phyloP scores from a whole-genome alignment of 2,888 invertebrate species.

The Hofmannophila pseudospretella region DNA sequence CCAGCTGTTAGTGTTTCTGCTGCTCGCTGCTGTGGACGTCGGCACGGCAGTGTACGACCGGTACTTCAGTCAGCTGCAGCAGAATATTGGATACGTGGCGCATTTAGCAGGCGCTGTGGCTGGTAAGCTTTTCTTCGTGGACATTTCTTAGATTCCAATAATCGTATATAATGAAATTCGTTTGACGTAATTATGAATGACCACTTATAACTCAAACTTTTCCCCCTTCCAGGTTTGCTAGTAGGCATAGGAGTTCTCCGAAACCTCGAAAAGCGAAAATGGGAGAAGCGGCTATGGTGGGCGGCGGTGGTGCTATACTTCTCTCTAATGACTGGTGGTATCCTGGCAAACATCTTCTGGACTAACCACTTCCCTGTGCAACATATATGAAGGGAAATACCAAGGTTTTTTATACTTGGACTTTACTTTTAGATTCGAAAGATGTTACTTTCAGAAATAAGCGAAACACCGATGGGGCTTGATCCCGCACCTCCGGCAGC shows the following conservation, averaged over 20 bases:
- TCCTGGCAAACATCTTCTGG: constrained; percentile 85
- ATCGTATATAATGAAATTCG: too few relatives aligned
- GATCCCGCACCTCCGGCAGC: too few relatives aligned
- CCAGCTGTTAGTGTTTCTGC: constrained; percentile 88
- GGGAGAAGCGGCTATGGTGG: constrained; percentile 92
- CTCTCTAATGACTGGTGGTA: constrained; percentile 83
- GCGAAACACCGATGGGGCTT: too few relatives aligned
- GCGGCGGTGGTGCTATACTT: constrained; percentile 84
- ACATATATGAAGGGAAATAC: too few relatives aligned
- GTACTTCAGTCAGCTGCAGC: constrained; percentile 82
- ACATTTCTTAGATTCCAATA: not conserved
- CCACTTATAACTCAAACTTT: too few relatives aligned
- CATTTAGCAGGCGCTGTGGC: constrained; percentile 95
- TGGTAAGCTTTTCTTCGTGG: constrained; percentile 75
- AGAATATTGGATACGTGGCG: constrained; percentile 95
- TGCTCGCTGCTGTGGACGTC: constrained; percentile 90
- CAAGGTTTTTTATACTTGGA: too few relatives aligned
- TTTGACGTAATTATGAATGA: too few relatives aligned
- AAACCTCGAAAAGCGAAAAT: constrained; percentile 86
- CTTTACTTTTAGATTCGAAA: too few relatives aligned
- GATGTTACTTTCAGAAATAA: too few relatives aligned
- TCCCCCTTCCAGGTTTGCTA: constrained; percentile 82
- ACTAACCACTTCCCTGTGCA: constrained; percentile 27
- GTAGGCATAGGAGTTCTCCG: constrained; percentile 91
- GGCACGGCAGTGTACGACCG: constrained; percentile 94